Evolutionary conservation across 2,797 vertebrate species (phyloP), one percentile per base, ranked within the genome.

Genomic region (Sebastes taczanowskii): DNA sequence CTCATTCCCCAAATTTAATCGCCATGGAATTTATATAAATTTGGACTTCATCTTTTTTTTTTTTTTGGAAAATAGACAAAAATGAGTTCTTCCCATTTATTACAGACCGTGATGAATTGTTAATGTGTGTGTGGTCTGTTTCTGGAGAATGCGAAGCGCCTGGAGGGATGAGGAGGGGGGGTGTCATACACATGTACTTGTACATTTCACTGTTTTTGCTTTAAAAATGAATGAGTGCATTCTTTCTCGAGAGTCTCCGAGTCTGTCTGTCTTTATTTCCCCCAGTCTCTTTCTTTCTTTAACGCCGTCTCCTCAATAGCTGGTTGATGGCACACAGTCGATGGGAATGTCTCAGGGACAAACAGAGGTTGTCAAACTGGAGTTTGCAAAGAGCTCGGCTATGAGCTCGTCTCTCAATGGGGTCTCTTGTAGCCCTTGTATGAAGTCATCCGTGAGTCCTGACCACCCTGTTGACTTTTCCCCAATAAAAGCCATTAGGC

Each of bases 391-490:
- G 85, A 77, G 71, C 74, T 67, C 32, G 11, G 86, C 80, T 76
- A 11, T 70, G 74, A 84, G 71, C 75, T 79, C 35, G 60, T 64
- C 49, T 86, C 85, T 94, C 89, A 95, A 93, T 92, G 86, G 92
- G 84, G 71, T 70, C 90, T 89, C 88, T 94, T 94, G 91, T 95
- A 73, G 74, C 58, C 78, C 80, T 81, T 80, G 79, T 87, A 52
- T 77, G 88, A 91, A 86, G 92, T 93, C 90, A 90, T 82, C 84
- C 81, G 67, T 84, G 80, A 88, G 91, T 92, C 82, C 61, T 83
- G 89, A 93, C 92, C 89, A 66, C 84, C 90, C 77, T 88, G 90
- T 93, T 93, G 92, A 94, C 91, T 92, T 92, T 91, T 81, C 83
- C 79, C 82, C 68, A 83, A 86, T 88, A 90, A 94, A 94, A 89